phyloP scores from a whole-genome alignment of 2,888 invertebrate species.

The Listrodromus nycthemerus region DNA sequence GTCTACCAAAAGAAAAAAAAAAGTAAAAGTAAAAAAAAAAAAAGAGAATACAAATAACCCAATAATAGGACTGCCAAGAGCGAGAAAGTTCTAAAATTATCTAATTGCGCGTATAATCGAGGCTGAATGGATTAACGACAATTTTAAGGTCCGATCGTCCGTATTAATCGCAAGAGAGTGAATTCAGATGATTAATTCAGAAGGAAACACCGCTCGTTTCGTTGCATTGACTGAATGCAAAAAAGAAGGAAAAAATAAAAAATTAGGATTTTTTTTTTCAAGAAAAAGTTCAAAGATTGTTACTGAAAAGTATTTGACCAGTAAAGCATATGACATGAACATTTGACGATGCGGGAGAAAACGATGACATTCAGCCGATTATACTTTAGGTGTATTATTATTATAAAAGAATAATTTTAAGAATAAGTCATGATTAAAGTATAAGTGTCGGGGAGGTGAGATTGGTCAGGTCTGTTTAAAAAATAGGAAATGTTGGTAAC shows the following conservation, averaged over 20 bases:
- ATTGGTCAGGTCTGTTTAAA: not conserved
- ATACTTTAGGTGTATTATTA: constrained; percentile 57
- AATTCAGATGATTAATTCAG: constrained; percentile 22
- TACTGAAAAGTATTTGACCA: constrained; percentile 53
- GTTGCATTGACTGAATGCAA: not conserved
- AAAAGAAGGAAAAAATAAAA: constrained; percentile 18
- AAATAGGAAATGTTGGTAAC: constrained; percentile 50
- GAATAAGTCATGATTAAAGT: constrained; percentile 43
- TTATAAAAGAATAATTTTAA: constrained; percentile 33
- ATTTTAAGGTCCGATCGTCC: constrained; percentile 56
- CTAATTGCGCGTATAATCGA: constrained; percentile 62
- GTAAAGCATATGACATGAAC: constrained; percentile 54
- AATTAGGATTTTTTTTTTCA: not conserved
- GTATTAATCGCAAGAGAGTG: constrained; percentile 23
- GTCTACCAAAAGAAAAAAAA: constrained; percentile 27
- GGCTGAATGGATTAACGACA: constrained; percentile 60
- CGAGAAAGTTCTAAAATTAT: constrained; percentile 69
- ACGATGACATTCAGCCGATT: constrained; percentile 49
- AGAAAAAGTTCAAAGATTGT: constrained; percentile 46
- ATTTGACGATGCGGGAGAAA: constrained; percentile 31
- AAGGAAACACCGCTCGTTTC: constrained; percentile 12
- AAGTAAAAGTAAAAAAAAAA: constrained; percentile 50
- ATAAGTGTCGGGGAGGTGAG: constrained; percentile 13
- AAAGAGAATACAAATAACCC: constrained; percentile 67
- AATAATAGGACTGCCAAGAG: constrained; percentile 75